phyloP scores from a whole-genome alignment of 2,888 invertebrate genomes.

The Drosophila prostipennis region DNA sequence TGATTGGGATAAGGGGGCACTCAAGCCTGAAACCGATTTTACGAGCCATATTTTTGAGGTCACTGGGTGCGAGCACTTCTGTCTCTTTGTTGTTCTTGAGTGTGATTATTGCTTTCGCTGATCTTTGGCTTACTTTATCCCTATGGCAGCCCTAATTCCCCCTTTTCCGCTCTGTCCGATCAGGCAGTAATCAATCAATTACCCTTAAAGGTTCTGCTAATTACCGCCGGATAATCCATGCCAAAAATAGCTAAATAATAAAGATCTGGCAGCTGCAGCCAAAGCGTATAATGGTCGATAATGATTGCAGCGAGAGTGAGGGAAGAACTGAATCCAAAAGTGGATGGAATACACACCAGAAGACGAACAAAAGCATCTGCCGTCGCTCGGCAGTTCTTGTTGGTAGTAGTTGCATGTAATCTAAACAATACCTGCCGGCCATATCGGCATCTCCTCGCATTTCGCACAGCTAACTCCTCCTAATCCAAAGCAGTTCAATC shows the following conservation, averaged over 20 bases:
- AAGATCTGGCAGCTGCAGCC: conserved; percentile 36
- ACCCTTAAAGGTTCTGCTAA: conserved; percentile 24
- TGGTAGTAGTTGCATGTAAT: conserved; percentile 57
- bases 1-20: conserved; percentile 55
- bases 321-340: conserved; percentile 19
- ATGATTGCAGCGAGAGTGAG: conserved; percentile 54
- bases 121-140: conserved; percentile 24
- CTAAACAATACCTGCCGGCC: conserved; percentile 75
- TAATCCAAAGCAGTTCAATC: conserved; percentile 52
- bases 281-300: conserved; percentile 67
- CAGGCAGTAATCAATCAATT: conserved; percentile 41
- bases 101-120: conserved; percentile 1
- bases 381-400: conserved; percentile 33
- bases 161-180: conserved; percentile 4
- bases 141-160: conserved; percentile 1
- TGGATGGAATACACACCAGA: not conserved
- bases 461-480: conserved; percentile 23
- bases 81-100: not conserved
- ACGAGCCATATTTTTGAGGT: conserved; percentile 52
- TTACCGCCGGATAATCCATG: conserved; percentile 23
- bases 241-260: conserved; percentile 32
- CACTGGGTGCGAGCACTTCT: conserved; percentile 39
- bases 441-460: conserved; percentile 20
- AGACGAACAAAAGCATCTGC: conserved; percentile 39
- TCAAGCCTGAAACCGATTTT: conserved; percentile 62